Conservation (phyloP, 2,888 invertebrate species). For the Dasysyrphus albostriatus region DNA sequence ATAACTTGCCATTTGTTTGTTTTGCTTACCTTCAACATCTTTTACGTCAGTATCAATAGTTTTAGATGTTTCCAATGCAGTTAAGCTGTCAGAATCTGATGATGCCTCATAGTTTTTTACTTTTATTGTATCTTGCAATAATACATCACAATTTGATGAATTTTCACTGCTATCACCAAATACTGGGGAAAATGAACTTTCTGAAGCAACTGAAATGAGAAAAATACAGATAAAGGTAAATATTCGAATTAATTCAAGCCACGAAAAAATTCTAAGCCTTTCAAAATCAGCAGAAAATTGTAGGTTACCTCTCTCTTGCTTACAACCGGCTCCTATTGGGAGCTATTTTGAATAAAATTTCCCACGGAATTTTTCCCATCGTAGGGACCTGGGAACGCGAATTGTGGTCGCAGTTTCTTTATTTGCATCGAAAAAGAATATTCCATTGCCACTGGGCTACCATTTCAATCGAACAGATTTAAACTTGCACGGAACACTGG, state of each 20-base stretch:
- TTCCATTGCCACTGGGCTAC: too few relatives aligned
- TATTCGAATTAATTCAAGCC: not conserved
- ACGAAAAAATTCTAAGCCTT: too few relatives aligned
- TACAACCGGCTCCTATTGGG: too few relatives aligned
- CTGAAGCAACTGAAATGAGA: slow-evolving; percentile 33
- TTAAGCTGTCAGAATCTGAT: not conserved
- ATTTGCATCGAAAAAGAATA: too few relatives aligned
- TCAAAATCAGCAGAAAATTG: too few relatives aligned
- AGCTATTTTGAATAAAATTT: too few relatives aligned
- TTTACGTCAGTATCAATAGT: not conserved
- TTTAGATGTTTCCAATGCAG: not conserved
- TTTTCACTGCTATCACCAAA: slow-evolving; percentile 25
- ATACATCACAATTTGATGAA: not conserved
- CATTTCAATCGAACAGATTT: too few relatives aligned
- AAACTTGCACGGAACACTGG: too few relatives aligned
- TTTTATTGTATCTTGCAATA: not conserved
- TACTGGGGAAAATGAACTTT: slow-evolving; percentile 54
- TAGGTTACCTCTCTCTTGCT: too few relatives aligned
- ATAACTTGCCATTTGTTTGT: not conserved
- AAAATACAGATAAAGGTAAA: not conserved
- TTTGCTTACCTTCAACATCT: not conserved
- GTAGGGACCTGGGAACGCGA: too few relatives aligned
- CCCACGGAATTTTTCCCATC: too few relatives aligned
- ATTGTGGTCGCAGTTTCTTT: too few relatives aligned
- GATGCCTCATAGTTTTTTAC: slow-evolving; percentile 9